Conservation (phyloP, 2,888 invertebrate genomes). For the Ormyrus nitidulus region DNA sequence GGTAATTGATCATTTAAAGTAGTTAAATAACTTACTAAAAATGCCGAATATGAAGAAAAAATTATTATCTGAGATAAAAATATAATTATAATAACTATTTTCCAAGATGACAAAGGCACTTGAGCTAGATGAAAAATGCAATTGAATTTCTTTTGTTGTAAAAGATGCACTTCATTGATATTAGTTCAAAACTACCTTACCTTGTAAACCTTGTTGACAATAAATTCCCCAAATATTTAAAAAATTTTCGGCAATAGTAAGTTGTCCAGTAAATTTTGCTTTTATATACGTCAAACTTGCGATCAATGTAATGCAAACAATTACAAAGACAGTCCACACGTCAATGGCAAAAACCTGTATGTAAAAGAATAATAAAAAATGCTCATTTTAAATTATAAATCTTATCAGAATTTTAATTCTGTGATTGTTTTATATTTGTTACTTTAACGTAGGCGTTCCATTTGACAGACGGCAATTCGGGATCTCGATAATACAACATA, state of each 20-base stretch:
- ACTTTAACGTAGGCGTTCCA: conserved; percentile 67
- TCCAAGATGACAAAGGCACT: not conserved
- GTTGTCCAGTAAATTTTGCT: no score
- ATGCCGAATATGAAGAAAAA: conserved; percentile 21
- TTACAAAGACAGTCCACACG: no score
- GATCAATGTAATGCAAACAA: no score
- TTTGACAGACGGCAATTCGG: conserved; percentile 53
- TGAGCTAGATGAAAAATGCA: not conserved
- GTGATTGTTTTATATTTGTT: not conserved
- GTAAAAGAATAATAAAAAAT: no score
- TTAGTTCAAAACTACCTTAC: conserved; percentile 1
- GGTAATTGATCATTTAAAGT: not conserved
- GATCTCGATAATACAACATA: conserved; percentile 61
- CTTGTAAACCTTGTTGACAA: conserved; percentile 57
- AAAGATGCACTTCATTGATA: not conserved
- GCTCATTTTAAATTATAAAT: no score
- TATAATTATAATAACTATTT: not conserved
- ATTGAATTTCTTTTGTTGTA: not conserved
- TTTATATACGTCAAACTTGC: no score
- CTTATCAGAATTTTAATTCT: no score
- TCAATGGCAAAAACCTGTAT: no score
- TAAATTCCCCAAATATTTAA: conserved; percentile 54
- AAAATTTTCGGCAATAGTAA: conserved; percentile 6
- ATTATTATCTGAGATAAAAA: conserved; percentile 24
- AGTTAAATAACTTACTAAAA: conserved; percentile 34